Conservation (phyloP, 1,140 invertebrate genomes). For the Aporrectodea caliginosa region DNA sequence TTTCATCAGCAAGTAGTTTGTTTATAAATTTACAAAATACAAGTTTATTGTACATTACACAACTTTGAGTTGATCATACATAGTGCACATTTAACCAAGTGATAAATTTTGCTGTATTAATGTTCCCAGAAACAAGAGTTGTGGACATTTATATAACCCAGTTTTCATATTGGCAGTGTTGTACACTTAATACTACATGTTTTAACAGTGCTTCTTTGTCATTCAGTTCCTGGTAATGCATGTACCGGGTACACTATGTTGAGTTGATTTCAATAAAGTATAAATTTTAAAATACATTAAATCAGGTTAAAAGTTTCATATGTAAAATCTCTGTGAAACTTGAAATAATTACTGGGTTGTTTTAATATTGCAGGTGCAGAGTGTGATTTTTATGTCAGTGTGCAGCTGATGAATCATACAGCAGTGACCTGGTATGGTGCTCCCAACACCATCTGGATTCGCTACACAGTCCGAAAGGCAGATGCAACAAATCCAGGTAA, state of each 20-base stretch:
- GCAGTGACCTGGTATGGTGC: slow-evolving; percentile 38
- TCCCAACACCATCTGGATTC: slow-evolving; percentile 36
- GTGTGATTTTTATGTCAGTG: slow-evolving; percentile 40
- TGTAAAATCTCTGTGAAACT: neutral
- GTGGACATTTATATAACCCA: no score
- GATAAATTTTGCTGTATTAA: no score
- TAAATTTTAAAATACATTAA: neutral
- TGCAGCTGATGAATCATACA: slow-evolving; percentile 34
- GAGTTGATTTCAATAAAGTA: neutral
- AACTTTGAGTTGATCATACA: no score
- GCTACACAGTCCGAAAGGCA: slow-evolving; percentile 26
- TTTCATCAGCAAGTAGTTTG: no score
- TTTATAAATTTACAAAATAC: no score
- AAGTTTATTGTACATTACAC: no score
- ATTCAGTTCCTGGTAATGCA: neutral
- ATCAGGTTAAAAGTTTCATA: neutral
- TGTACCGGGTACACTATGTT: neutral
- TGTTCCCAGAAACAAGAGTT: no score
- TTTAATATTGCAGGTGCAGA: slow-evolving; percentile 4
- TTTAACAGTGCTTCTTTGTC: neutral
- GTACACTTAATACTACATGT: neutral
- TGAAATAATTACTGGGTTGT: neutral
- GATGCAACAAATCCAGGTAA: neutral
- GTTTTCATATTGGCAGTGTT: no score
- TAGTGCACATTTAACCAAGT: no score